phyloP scores from a whole-genome alignment of 2,797 vertebrate species.

The Malacoraja senta region DNA sequence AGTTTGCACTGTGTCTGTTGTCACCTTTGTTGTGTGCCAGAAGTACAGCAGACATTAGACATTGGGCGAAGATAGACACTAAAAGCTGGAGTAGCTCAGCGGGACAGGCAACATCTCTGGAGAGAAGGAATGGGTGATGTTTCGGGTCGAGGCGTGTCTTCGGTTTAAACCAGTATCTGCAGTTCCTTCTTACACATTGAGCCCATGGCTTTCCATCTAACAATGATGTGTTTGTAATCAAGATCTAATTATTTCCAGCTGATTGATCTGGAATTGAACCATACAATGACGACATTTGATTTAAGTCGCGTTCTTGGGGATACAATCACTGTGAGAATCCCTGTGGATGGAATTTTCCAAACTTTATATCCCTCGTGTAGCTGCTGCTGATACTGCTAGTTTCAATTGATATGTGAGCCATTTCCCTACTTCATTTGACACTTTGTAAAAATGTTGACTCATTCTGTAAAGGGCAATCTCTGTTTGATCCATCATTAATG shows the following conservation, averaged over 20 bases:
- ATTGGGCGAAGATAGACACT: too few species aligned
- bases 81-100: too few species aligned
- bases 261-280: background rate
- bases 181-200: background rate
- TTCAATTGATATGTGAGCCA: conserved; percentile 23
- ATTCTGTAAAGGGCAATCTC: conserved; percentile 27
- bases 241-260: background rate
- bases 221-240: background rate
- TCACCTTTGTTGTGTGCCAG: background rate
- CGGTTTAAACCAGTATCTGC: too few species aligned
- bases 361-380: background rate
- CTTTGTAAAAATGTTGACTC: conserved; percentile 30
- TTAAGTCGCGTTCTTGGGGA: background rate
- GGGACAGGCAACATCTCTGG: too few species aligned
- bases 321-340: background rate
- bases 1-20: background rate
- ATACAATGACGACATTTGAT: background rate
- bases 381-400: background rate
- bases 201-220: background rate
- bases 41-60: too few species aligned
- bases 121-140: too few species aligned
- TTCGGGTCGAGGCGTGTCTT: too few species aligned
- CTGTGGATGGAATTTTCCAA: background rate
- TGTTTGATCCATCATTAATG: conserved; percentile 35
- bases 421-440: conserved; percentile 13